Base-by-base conservation (phyloP, 2,113 vertebrate species). In the Tylochromis polylepis region DNA sequence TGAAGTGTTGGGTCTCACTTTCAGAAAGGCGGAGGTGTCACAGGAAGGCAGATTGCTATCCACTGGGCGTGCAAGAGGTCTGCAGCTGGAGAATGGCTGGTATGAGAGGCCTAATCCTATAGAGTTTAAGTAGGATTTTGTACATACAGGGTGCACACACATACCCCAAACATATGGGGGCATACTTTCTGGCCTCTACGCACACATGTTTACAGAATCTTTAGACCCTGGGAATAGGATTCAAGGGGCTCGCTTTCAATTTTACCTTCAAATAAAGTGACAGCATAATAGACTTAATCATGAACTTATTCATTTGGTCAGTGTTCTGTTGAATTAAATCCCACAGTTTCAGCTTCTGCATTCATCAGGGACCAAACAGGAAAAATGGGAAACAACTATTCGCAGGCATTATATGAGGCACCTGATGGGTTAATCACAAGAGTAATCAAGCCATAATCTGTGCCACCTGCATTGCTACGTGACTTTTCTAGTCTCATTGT, bases 21-120 rank as follows among this genome's bases (percentile, higher is more conserved):
- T 93, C 87, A 89, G 67, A 78, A 84, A 81, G 85, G 84, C 75
- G 75, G 87, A 91, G 93, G 93, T 95, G 95, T 94, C 91, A 86
- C 85, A 79, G 88, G 93, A 94, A 93, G 91, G 89, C 83, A 90
- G 92, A 92, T 87, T 79, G 59, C 83, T 82, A 93, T 95, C 93
- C 91, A 53, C 70, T n/a, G 86, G 92, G 89, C 67, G 91, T 92
- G 91, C 89, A 60, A 88, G 83, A 85, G 88, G 85, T 82, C 88
- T 90, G 89, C 93, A 94, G 94, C 94, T 95, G 95, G 93, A 94
- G 86, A 85, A 79, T 58, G 87, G 88, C 94, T 94, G 93, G 93
- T 91, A 77, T 67, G 38, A 91, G 91, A 85, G 78, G 55, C 29
- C 53, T 94, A 94, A 95, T 93, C 95, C 93, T 89, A 59, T 1